A percentile compares a stretch with the other conserved stretches of the same genome.
Conservation (phyloP, 2,888 invertebrate species). For the Frankliniella fusca region DNA sequence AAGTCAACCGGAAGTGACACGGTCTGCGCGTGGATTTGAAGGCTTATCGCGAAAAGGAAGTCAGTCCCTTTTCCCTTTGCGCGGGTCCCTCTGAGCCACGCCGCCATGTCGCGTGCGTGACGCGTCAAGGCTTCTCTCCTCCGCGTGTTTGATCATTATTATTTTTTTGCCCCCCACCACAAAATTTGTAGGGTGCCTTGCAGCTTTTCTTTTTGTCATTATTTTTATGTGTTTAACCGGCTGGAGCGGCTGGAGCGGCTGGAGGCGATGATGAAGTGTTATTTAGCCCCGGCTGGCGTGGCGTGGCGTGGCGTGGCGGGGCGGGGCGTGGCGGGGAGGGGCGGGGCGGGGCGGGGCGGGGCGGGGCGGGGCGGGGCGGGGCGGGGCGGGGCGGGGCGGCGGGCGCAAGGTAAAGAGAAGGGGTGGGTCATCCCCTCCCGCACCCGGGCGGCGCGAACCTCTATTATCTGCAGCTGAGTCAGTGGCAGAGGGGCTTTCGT, state of each 20-base stretch:
- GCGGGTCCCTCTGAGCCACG: no score
- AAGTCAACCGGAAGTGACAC: no score
- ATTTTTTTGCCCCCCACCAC: no score
- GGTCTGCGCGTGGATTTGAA: no score
- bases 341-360: no score
- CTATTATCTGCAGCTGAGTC: constrained; percentile 24
- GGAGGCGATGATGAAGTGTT: background rate
- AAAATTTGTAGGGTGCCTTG: background rate
- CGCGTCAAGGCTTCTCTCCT: no score
- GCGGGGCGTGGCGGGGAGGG: background rate
- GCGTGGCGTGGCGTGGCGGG: background rate
- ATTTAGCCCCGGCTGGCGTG: background rate
- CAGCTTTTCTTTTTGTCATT: background rate
- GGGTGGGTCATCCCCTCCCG: background rate
- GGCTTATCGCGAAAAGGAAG: no score
- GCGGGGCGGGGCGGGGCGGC: background rate
- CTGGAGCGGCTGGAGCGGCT: background rate
- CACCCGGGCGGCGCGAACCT: background rate
- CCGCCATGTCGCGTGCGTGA: no score
- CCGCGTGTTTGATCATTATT: no score
- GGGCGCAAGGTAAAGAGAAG: background rate
- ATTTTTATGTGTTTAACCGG: constrained; percentile 10
- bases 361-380: background rate
- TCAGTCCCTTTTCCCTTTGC: no score
- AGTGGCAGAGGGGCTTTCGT: constrained; percentile 17